Evolutionary conservation across 1,140 invertebrate genomes (phyloP), one percentile per base, ranked within the genome.

Genomic region (Caenorhabditis brenneri): DNA sequence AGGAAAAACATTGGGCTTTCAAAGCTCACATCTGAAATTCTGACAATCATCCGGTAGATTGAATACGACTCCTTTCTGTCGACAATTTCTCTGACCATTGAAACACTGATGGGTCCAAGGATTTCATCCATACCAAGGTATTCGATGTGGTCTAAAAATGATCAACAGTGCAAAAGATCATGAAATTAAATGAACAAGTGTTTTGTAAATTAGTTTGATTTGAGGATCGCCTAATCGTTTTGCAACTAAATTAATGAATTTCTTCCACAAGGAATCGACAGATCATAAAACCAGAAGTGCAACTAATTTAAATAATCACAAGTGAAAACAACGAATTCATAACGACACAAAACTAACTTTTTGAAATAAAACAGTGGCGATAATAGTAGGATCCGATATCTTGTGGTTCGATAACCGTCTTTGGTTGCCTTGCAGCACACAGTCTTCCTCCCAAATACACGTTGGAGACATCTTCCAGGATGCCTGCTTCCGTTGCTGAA

Each of bases 101-200:
- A 97, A 84, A 98, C 94, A 9, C 96, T 96, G 9, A 98, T 93
- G n/a, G 97, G 96, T 3, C 97, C 97, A 12, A 97, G 92, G 85
- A 95, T 94, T 85, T 97, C 96, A 92, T 98, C 96, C 93, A 95
- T 95, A 19, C 97, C 96, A 92, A 98, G 96, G 94, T 96, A 98
- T 91, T 98, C 97, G 90, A 97, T 95, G 92, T 98, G 96, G 78
- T 96, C 96, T 95, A 92, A 42, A 92, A 79, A 87, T 27, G 3
- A 9, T 27, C 53, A 27, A 49, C n/a, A n/a, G n/a, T n/a, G n/a
- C 48, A 4, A 4, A 5, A 5, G 15, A 15, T 51, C 15, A n/a
- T 5, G 19, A 0, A n/a, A 0, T 51, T n/a, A n/a, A n/a, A n/a
- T n/a, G n/a, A n/a, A n/a, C n/a, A n/a, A n/a, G n/a, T n/a, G n/a